These are phyloP conservation scores for Toxotes jaculatrix DNA, from an alignment of 2,113 vertebrate species.

Conservation along the genomic window DNA sequence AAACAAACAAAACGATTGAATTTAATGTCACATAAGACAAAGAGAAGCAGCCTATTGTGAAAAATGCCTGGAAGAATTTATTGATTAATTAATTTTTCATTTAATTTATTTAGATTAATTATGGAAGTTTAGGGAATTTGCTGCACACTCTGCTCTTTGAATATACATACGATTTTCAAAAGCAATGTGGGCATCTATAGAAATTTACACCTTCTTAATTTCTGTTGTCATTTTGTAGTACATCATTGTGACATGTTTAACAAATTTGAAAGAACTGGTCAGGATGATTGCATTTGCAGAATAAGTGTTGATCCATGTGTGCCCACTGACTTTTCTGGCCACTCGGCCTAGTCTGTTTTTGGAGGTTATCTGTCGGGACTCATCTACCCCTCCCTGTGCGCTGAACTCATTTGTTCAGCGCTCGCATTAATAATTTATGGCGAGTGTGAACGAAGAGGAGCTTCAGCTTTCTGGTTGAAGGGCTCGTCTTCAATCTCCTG, in stretches of 20 bases:
- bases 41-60: too few species aligned
- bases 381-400: conserved; percentile 56
- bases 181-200: too few species aligned
- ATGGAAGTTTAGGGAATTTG: too few species aligned
- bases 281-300: background rate
- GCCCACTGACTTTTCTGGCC: conserved; percentile 14
- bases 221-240: background rate
- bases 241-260: background rate
- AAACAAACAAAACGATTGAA: background rate
- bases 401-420: conserved; percentile 72
- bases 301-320: conserved; percentile 12
- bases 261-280: background rate
- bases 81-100: background rate
- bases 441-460: conserved; percentile 51
- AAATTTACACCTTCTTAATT: background rate
- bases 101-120: too few species aligned
- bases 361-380: conserved; percentile 64
- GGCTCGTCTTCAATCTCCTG: conserved; percentile 45
- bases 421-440: conserved; percentile 74
- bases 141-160: too few species aligned
- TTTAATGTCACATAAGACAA: too few species aligned
- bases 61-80: background rate
- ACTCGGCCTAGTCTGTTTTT: conserved; percentile 45
- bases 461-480: conserved; percentile 50
- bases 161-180: too few species aligned